Evolutionary conservation across 2,888 invertebrate species (phyloP), one percentile per base, ranked within the genome.

Genomic region (Capitulum mitella): DNA sequence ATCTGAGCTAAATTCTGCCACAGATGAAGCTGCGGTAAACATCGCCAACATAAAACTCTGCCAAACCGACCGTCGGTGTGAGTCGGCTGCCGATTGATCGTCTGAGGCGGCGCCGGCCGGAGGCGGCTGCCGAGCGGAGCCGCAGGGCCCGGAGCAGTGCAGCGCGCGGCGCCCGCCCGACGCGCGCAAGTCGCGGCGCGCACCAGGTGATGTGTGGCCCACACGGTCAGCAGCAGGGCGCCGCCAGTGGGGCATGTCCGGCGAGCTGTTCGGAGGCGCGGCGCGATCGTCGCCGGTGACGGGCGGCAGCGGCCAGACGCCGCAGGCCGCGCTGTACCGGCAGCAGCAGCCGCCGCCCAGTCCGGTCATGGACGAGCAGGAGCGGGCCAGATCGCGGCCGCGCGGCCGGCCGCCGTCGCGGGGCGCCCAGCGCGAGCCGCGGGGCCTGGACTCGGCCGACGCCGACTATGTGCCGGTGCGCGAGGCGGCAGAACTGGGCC

Each of bases 331-430:
- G 51, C 12, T 3, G 12, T 3, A 22, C 19, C 51, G 3, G 51
- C 43, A 43, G 48, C 12, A 3, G 8, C 58, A 58, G 29, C 29
- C 10, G 8, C 16, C 29, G 1, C 19, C 29, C 58, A 58, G n/a
- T 14, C 58, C 58, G 8, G 29, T 6, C n/a, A 29, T 58, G 58
- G 58, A 70, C 22, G 3, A 3, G 37, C 1, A 12, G 34, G 70
- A 81, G 16, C 79, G 82, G 22, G 82, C 81, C 79, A 79, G 81
- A 75, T 78, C 83, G 77, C 80, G 82, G 22, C 43, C 43, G 43
- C 87, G 90, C 84, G 89, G 90, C 82, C 86, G 90, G 77, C 91
- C 91, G 78, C 86, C 92, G 82, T 92, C 92, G 83, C 87, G 91
- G 78, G 90, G 81, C 89, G 80, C 81, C 43, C 83, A 83, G 37